Evolutionary conservation across 1,140 invertebrate species (phyloP).

Genomic region (Tetramorium simillimum): DNA sequence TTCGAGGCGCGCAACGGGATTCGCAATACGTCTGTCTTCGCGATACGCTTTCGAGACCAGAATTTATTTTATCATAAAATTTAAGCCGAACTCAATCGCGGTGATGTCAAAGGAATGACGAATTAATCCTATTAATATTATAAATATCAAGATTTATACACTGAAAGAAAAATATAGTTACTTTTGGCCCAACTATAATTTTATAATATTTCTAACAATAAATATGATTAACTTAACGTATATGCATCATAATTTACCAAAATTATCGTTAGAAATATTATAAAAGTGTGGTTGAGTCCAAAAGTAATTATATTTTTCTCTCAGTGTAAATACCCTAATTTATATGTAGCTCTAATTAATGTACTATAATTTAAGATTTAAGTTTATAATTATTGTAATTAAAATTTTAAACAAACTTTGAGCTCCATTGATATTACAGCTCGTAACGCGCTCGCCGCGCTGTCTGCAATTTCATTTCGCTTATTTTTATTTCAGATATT

Average conservation of each 20-base stretch:
- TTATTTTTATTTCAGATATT: slow-evolving; percentile 2
- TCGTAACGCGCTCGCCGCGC: not conserved
- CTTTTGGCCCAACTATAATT: too few species aligned
- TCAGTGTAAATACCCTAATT: too few species aligned
- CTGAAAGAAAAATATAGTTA: too few species aligned
- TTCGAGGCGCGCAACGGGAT: not conserved
- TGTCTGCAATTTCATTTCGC: not conserved
- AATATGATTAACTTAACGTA: too few species aligned
- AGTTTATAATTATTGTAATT: not conserved
- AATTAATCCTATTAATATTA: too few species aligned
- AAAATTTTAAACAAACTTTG: not conserved
- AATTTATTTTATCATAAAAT: not conserved
- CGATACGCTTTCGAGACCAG: not conserved
- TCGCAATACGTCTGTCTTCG: not conserved
- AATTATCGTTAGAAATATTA: too few species aligned
- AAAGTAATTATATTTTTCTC: too few species aligned
- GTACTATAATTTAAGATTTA: not conserved
- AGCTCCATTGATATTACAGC: not conserved
- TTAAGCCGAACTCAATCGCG: not conserved
- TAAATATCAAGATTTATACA: not conserved
- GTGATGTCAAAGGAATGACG: too few species aligned
- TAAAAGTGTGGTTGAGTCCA: too few species aligned
- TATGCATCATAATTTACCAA: too few species aligned
- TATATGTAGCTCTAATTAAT: too few species aligned
- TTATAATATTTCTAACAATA: too few species aligned